These are phyloP conservation scores for Sinohyriopsis cumingii DNA, from an alignment of 2,888 invertebrate genomes.

Conservation along the genomic window DNA sequence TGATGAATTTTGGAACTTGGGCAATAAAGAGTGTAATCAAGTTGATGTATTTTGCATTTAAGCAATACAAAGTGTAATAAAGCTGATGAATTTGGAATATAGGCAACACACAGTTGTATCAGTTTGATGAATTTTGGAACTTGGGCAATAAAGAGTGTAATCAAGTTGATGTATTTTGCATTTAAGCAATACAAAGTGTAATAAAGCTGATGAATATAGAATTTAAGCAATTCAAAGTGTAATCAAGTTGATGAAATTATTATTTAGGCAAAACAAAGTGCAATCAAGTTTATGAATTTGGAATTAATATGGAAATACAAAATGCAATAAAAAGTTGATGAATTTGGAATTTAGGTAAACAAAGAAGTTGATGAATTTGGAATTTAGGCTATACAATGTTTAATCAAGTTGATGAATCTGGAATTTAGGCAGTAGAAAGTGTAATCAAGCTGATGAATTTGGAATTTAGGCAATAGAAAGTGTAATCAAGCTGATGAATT, in stretches of 20 bases:
- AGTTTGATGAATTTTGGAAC: no score
- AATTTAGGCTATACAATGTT: background rate
- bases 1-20: background rate
- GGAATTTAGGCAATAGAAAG: background rate
- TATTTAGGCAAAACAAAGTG: no score
- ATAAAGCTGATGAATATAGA: background rate
- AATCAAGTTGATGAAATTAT: no score
- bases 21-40: background rate
- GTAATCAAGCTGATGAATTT: background rate
- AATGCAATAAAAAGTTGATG: no score
- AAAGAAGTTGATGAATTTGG: slow-evolving; percentile 1
- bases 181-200: background rate
- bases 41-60: background rate
- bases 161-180: no score
- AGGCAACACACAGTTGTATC: no score
- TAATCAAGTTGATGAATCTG: background rate
- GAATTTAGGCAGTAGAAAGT: no score
- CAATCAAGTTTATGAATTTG: background rate
- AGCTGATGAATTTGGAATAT: background rate
- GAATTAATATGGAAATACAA: background rate
- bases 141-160: no score
- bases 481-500: no score
- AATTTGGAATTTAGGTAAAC: background rate
- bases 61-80: no score
- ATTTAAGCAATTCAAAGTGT: background rate